Percentiles rank a stretch among this genome's conserved stretches.
Conservation (phyloP, 1,140 invertebrate genomes). For the Drosophila gunungcola region DNA sequence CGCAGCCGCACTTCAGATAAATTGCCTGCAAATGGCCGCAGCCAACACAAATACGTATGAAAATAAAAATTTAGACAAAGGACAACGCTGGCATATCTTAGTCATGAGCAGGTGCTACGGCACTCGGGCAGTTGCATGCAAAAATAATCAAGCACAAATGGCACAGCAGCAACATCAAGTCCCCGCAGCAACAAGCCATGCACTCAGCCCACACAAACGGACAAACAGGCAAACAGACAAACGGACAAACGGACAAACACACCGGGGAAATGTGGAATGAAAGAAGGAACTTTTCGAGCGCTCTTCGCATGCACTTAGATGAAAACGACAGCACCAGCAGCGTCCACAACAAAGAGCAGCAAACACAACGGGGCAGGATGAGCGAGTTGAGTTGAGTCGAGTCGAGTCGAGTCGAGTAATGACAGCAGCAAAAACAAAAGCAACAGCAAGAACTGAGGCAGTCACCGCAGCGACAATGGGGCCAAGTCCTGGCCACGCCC, state of each 20-base stretch:
- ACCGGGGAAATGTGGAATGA: conserved; percentile 18
- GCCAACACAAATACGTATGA: neutral
- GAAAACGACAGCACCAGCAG: conserved; percentile 70
- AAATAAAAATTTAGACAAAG: conserved; percentile 32
- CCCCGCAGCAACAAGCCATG: conserved; percentile 64
- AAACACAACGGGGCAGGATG: conserved; percentile 28
- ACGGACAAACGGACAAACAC: conserved; percentile 20
- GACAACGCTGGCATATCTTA: conserved; percentile 39
- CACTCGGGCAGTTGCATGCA: conserved; percentile 49
- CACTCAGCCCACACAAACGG: conserved; percentile 41
- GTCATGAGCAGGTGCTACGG: conserved; percentile 49
- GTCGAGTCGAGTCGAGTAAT: conserved; percentile 49
- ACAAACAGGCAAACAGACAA: conserved; percentile 20
- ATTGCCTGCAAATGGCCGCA: conserved; percentile 48
- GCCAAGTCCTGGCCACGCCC: conserved; percentile 67
- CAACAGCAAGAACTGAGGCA: conserved; percentile 18
- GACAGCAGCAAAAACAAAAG: conserved; percentile 53
- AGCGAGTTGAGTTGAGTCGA: conserved; percentile 9
- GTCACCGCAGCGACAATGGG: conserved; percentile 66
- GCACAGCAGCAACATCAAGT: conserved; percentile 34
- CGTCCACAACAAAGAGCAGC: conserved; percentile 45
- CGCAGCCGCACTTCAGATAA: conserved; percentile 28
- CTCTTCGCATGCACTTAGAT: conserved; percentile 79
- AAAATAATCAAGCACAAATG: conserved; percentile 75
- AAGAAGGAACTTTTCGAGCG: conserved; percentile 68